phyloP scores from a whole-genome alignment of 2,888 invertebrate species.

The Tetropium fuscum region DNA sequence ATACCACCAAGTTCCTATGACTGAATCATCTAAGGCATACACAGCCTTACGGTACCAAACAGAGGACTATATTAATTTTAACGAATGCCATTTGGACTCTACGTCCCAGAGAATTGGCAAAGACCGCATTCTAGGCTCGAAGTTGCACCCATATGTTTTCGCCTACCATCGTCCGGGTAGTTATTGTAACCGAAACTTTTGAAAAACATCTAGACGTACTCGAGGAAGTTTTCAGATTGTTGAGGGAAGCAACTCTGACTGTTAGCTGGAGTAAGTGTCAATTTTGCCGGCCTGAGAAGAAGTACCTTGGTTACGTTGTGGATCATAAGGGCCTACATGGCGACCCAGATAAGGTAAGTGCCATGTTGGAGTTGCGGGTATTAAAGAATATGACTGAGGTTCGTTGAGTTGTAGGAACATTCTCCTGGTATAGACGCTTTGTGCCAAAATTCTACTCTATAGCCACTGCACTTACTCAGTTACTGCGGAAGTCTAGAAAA shows the following conservation, averaged over 20 bases:
- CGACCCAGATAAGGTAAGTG: constrained; percentile 39
- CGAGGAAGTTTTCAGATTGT: constrained; percentile 40
- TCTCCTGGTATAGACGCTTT: constrained; percentile 42
- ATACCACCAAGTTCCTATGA: neutral
- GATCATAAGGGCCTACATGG: constrained; percentile 29
- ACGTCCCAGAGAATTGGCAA: neutral
- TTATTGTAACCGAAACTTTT: constrained; percentile 33
- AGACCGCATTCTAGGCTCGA: neutral
- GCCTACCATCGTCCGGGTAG: constrained; percentile 22
- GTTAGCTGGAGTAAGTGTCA: constrained; percentile 37
- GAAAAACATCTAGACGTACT: constrained; percentile 41
- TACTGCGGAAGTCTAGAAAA: constrained; percentile 27
- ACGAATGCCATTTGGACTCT: neutral
- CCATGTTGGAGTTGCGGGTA: constrained; percentile 31
- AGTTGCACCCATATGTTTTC: neutral
- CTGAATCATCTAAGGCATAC: neutral
- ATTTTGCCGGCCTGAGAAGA: constrained; percentile 34
- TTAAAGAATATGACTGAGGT: constrained; percentile 38
- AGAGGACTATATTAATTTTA: neutral
- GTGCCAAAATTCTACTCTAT: constrained; percentile 32
- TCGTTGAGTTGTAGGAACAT: constrained; percentile 34
- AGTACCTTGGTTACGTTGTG: constrained; percentile 42
- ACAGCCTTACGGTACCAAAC: neutral
- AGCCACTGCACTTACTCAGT: constrained; percentile 21
- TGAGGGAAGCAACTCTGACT: constrained; percentile 42